Evolutionary conservation across 2,113 vertebrate species (phyloP), one percentile per base, ranked within the genome.

Genomic region (Ceratotherium simum): DNA sequence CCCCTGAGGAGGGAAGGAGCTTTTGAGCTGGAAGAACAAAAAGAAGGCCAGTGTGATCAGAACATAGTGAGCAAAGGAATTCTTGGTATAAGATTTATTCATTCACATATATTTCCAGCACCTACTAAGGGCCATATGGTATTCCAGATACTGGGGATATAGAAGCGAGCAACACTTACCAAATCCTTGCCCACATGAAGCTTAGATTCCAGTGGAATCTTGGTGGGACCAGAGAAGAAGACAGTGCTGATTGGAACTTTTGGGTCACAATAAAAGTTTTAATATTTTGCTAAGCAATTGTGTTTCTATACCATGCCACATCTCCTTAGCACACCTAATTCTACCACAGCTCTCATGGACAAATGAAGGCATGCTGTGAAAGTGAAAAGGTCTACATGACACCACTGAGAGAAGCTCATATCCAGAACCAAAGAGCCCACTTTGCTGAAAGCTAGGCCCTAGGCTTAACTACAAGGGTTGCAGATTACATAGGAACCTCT

Each of bases 11-110:
- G 42, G 1, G 46, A n/a, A 33, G 0, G 23, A 56, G 42, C 29
- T 65, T 33, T 6, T 4, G 13, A 39, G 27, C 1, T 27, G 12
- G 13, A 72, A 33, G 18, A 88, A 29, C 54, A 54, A 21, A 60
- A 5, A 46, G 27, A n/a, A 42, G 69, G 6, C 27, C 87, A 60
- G 23, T n/a, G 67, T 21, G 69, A 14, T 18, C 23, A 6, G 27
- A 54, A 65, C 16, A 13, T 0, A 0, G 46, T 3, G 11, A 60
- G 39, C 12, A 48, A 84, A 67, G 8, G 31, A n/a, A 25, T 29
- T 20, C 3, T 1, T 62, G 48, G 36, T 3, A 0, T 18, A 25
- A 12, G 18, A 8, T 4, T 60, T 25, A 78, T 8, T 69, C 33
- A 60, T 21, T 51, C 70, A 51, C 13, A 27, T 39, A 0, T 56